Evolutionary conservation across 2,888 invertebrate genomes (phyloP).

Genomic region (Cheilosia variabilis): DNA sequence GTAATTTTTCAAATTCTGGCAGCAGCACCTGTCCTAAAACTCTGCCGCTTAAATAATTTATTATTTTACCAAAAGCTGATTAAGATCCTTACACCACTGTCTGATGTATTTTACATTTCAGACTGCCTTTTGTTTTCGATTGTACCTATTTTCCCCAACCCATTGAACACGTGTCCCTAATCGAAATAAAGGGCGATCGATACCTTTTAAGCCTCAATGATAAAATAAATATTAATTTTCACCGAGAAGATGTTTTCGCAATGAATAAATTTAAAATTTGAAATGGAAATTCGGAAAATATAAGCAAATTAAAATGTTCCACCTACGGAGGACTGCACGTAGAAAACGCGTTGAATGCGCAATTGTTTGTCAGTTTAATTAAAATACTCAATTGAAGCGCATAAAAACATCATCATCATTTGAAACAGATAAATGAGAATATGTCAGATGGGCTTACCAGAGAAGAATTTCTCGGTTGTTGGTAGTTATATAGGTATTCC

Average conservation of each 20-base stretch:
- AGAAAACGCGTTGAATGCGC: not conserved
- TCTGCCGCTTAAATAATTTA: not conserved
- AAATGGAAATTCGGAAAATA: not conserved
- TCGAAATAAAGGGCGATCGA: too few species aligned
- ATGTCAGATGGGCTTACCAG: not conserved
- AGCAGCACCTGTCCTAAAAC: not conserved
- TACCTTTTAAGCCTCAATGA: too few species aligned
- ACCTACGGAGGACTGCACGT: conserved; percentile 5
- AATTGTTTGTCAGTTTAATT: not conserved
- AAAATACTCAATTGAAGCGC: not conserved
- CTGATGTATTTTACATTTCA: not conserved
- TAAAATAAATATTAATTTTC: not conserved
- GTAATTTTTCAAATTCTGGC: not conserved
- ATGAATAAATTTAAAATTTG: not conserved
- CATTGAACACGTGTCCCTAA: too few species aligned
- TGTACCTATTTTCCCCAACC: too few species aligned
- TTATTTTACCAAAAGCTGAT: not conserved
- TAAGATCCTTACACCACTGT: not conserved
- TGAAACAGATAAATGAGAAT: not conserved
- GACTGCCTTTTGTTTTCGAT: too few species aligned
- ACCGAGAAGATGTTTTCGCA: too few species aligned
- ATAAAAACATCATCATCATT: not conserved
- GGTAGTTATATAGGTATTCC: too few species aligned
- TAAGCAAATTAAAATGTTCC: conserved; percentile 5
- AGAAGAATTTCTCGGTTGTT: not conserved